Conservation (phyloP, 2,797 vertebrate genomes). For the Megaceryle alcyon region DNA sequence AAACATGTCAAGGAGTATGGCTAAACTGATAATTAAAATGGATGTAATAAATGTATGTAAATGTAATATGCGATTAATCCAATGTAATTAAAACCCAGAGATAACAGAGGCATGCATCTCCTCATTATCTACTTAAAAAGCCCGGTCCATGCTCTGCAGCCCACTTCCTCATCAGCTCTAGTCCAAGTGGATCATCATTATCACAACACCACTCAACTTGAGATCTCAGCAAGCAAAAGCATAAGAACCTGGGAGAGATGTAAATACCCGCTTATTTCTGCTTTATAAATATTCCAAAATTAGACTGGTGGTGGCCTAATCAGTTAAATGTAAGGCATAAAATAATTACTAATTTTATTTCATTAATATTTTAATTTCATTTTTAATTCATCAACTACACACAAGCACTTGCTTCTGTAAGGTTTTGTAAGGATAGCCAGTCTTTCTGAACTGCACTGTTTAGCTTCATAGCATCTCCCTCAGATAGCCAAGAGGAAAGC, state of each 20-base stretch:
- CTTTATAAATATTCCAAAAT: background rate
- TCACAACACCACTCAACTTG: accelerated
- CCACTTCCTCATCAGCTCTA: background rate
- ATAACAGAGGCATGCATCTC: background rate
- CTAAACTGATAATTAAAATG: background rate
- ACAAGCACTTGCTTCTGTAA: background rate
- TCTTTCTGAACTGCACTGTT: background rate
- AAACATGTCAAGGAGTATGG: background rate
- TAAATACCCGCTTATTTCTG: background rate
- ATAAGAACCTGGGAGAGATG: background rate
- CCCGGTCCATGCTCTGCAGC: background rate
- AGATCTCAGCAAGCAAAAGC: background rate
- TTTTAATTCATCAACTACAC: background rate
- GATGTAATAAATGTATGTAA: background rate
- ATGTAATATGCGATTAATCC: background rate
- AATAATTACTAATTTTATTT: background rate
- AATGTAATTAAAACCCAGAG: background rate
- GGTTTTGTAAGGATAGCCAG: background rate
- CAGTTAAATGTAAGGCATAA: background rate
- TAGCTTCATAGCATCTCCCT: background rate
- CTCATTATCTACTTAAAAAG: background rate
- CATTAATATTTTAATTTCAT: background rate
- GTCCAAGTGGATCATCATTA: background rate
- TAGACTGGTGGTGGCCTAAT: background rate
- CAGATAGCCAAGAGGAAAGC: background rate